Base-by-base conservation (phyloP, 2,888 invertebrate species). In the Nysson spinosus region DNA sequence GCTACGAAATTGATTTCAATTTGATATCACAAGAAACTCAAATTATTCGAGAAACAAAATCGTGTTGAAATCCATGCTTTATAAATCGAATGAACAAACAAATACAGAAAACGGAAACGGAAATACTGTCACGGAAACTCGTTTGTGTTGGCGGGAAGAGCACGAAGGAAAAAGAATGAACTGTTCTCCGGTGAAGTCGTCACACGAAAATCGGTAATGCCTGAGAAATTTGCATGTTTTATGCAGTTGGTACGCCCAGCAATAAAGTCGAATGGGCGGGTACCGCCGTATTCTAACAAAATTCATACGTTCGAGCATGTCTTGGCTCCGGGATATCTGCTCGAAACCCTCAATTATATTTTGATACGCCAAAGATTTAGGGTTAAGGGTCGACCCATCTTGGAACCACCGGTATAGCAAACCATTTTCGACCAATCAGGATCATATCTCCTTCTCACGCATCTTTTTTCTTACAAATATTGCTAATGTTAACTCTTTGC, bases 331-430 rank as follows among this genome's bases (percentile, higher is more conserved):
- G 46, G 57, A 60, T 39, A 66, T 44, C 49, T 57, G 32, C n/a
- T 40, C 42, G n/a, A 67, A 46, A 69, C 67, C 80, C 72, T 55
- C 60, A 72, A 82, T 82, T 82, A 82, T 68, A 57, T 69, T 77
- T 72, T 78, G 68, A 77, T 71, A 73, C 72, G 67, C 50, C 34
- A 57, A n/a, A 66, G 77, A 79, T 74, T 73, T 75, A 74, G 70
- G 82, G 79, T 78, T 71, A 77, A 71, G 73, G 73, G 65, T 74
- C 75, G 73, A 67, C 60, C 67, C 65, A 47, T 47, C 39, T 24
- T 22, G 24, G 51, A 37, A 44, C 42, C 44, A 17, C 11, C 22
- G 32, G 58, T 49, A 69, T 54, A 56, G 47, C 51, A 70, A 77
- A 74, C 62, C 70, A 75, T 75, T 74, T 70, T 70, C 67, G 49